These are phyloP conservation scores for Cybosia mesomella DNA, from an alignment of 2,888 invertebrate species.

Conservation along the genomic window DNA sequence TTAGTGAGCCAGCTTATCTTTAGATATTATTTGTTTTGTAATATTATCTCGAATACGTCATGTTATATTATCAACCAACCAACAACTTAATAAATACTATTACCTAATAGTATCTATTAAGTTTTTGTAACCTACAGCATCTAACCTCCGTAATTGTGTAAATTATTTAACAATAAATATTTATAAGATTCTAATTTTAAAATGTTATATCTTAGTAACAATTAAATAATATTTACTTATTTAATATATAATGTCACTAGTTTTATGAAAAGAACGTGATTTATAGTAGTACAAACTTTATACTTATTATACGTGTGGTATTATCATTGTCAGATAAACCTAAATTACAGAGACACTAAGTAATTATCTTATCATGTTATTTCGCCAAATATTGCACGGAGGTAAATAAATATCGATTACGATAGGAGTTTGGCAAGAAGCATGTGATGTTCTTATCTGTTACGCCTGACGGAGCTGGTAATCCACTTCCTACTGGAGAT, in stretches of 20 bases:
- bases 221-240: too few species aligned
- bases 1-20: constrained; percentile 8
- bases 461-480: constrained; percentile 64
- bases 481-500: constrained; percentile 71
- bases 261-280: neutral
- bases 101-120: constrained; percentile 24
- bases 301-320: neutral
- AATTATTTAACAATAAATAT: neutral
- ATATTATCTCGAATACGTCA: constrained; percentile 9
- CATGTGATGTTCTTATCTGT: constrained; percentile 65
- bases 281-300: constrained; percentile 8
- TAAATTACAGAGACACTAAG: constrained; percentile 42
- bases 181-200: neutral
- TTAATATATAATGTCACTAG: neutral
- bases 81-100: too few species aligned
- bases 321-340: constrained; percentile 23
- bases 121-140: constrained; percentile 19
- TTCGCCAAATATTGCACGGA: constrained; percentile 51
- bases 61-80: neutral
- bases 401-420: constrained; percentile 54
- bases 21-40: constrained; percentile 23
- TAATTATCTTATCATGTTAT: constrained; percentile 53
- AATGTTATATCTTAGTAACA: too few species aligned
- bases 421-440: constrained; percentile 54
- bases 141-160: neutral